Base-by-base conservation (phyloP, 2,113 vertebrate species). In the Chlamydotis undulata region DNA sequence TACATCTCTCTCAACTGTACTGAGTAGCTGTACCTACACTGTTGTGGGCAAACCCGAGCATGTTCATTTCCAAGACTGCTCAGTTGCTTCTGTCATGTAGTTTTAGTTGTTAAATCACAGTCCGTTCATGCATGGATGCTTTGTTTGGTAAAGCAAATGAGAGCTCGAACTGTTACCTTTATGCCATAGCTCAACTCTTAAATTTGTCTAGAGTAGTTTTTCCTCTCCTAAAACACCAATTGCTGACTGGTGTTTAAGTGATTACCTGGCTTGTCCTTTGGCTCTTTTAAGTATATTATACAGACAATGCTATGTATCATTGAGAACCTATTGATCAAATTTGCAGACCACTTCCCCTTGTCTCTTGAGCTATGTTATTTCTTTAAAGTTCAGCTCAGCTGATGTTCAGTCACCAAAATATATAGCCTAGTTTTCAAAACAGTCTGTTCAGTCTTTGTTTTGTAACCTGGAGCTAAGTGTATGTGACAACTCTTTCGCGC, bases 1-100 rank as follows among this genome's bases (percentile, higher is more conserved):
- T 39, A 0, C 1, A 1, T 70, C 6, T 83, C 19, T 74, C 12
- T 78, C 16, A 43, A 10, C 37, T 56, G 9, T 41, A 22, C 15
- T 55, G 55, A 83, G 25, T 4, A 64, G 49, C 77, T 84, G 69
- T 24, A 50, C 7, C n/a, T 37, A 16, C 22, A 3, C 25, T 41
- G 14, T 64, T 69, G 50, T 24, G 61, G 37, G 17, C n/a, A 67
- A 33, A 63, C 33, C n/a, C 2, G 3, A 21, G 9, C 26, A 23
- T 10, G 5, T 47, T 47, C 6, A 16, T 19, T 76, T 93, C 47
- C 25, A 26, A 25, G 31, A 68, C 26, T 73, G 26, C 31, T 57
- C 43, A 25, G 21, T 41, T 77, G 25, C 25, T 83, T 76, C 57
- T 87, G 9, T 35, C 19, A 6, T 41, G 14, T 50, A 37, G 35